Percentiles rank a stretch among this genome's conserved stretches.
phyloP scores from a whole-genome alignment of 2,797 vertebrate species.

The Poeciliopsis infans region DNA sequence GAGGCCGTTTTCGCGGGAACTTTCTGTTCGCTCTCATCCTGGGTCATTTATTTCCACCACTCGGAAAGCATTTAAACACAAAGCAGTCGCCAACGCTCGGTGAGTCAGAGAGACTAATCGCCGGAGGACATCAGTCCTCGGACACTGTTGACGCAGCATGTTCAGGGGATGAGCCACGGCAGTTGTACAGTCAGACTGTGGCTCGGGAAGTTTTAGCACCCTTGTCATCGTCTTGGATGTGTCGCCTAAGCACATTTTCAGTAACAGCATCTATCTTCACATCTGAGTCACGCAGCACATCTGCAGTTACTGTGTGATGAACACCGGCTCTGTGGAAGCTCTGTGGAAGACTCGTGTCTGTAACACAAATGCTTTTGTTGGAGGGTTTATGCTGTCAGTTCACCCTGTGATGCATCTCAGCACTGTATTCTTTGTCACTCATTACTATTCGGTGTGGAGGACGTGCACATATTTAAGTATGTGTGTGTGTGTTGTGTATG shows the following conservation, averaged over 20 bases:
- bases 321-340: constrained; percentile 25
- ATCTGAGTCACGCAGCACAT: constrained; percentile 49
- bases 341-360: constrained; percentile 42
- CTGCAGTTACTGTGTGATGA: constrained; percentile 42
- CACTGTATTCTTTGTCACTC: constrained; percentile 77
- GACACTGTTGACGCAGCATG: constrained; percentile 49
- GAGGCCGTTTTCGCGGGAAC: constrained; percentile 72
- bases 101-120: constrained; percentile 36
- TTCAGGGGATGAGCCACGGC: constrained; percentile 59
- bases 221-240: constrained; percentile 63
- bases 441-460: constrained; percentile 77
- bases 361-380: constrained; percentile 48
- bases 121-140: constrained; percentile 33
- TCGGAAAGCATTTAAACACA: constrained; percentile 66
- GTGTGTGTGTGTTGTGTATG: constrained; percentile 28
- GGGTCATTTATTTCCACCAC: constrained; percentile 59
- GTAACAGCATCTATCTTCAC: constrained; percentile 71
- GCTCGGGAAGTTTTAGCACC: constrained; percentile 53
- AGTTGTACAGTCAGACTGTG: constrained; percentile 71
- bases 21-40: constrained; percentile 69
- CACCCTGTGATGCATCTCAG: constrained; percentile 50
- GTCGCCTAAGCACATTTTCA: constrained; percentile 69
- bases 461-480: constrained; percentile 24
- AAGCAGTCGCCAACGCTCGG: constrained; percentile 41
- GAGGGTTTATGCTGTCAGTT: constrained; percentile 46